Percentiles rank a stretch among this genome's conserved stretches.
Conservation (phyloP, 2,797 vertebrate genomes). For the Dallia pectoralis region DNA sequence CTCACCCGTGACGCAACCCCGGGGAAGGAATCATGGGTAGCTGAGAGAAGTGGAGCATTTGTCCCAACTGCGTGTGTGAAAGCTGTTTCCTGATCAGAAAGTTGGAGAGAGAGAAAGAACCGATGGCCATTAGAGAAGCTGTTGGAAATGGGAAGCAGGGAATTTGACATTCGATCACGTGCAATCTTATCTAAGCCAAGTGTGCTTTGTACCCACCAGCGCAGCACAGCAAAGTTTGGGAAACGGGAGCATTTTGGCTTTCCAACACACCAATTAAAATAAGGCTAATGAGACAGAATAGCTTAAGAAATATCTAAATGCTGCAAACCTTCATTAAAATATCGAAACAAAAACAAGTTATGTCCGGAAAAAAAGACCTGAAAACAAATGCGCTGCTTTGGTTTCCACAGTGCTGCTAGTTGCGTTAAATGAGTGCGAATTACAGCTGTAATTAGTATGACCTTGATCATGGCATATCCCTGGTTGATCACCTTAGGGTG, state of each 20-base stretch:
- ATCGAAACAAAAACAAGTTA: background rate
- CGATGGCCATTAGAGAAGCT: constrained; percentile 72
- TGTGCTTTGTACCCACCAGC: constrained; percentile 68
- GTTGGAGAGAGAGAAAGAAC: constrained; percentile 45
- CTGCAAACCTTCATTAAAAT: background rate
- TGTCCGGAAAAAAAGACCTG: background rate
- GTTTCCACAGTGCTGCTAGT: background rate
- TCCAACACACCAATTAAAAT: background rate
- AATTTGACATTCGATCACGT: constrained; percentile 65
- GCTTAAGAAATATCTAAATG: background rate
- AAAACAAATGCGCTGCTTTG: background rate
- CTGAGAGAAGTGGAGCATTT: constrained; percentile 54
- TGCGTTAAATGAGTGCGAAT: constrained; percentile 31
- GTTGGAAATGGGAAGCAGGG: constrained; percentile 52
- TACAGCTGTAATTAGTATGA: constrained; percentile 48
- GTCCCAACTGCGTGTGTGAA: constrained; percentile 38
- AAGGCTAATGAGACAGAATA: background rate
- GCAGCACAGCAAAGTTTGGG: constrained; percentile 55
- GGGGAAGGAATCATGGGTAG: constrained; percentile 38
- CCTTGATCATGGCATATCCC: constrained; percentile 41
- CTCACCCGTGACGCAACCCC: background rate
- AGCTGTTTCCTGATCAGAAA: constrained; percentile 73
- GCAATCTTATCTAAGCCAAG: constrained; percentile 71
- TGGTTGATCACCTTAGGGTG: constrained; percentile 34
- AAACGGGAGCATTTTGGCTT: constrained; percentile 41